Conservation (phyloP, 2,888 invertebrate species). For the Sesamia inferens region DNA sequence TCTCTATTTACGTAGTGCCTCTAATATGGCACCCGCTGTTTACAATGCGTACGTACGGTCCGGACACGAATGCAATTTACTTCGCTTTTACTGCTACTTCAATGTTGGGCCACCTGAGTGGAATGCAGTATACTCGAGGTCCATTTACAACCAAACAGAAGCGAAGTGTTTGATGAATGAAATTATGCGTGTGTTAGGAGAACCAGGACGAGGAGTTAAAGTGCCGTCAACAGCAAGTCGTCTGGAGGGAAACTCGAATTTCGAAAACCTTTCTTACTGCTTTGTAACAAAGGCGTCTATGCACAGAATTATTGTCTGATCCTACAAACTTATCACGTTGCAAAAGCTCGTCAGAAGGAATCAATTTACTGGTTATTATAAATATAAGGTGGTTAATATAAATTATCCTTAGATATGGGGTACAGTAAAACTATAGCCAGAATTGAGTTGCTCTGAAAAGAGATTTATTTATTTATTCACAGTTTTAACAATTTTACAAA, state of each 20-base stretch:
- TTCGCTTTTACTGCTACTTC: slow-evolving; percentile 50
- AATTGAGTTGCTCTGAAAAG: too few relatives aligned
- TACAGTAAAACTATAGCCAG: too few relatives aligned
- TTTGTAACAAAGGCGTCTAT: background rate
- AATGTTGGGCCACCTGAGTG: slow-evolving; percentile 27
- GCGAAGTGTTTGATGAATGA: slow-evolving; percentile 4
- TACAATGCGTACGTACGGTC: slow-evolving; percentile 51
- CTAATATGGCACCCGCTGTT: slow-evolving; percentile 43
- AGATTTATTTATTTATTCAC: too few relatives aligned
- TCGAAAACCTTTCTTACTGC: background rate
- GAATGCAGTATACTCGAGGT: slow-evolving; percentile 16
- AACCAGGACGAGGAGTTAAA: background rate
- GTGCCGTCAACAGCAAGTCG: background rate
- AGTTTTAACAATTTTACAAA: too few relatives aligned
- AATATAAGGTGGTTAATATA: too few relatives aligned
- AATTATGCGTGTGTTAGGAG: background rate
- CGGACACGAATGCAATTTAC: slow-evolving; percentile 51
- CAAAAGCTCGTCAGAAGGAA: background rate
- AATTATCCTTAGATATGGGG: too few relatives aligned
- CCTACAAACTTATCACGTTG: background rate
- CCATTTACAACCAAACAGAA: slow-evolving; percentile 14
- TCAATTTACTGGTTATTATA: too few relatives aligned
- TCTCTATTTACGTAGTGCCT: slow-evolving; percentile 48
- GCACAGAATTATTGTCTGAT: background rate
- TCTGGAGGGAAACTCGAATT: background rate